phyloP scores from a whole-genome alignment of 2,113 vertebrate species.

The Cryptomyrus ogoouensis region DNA sequence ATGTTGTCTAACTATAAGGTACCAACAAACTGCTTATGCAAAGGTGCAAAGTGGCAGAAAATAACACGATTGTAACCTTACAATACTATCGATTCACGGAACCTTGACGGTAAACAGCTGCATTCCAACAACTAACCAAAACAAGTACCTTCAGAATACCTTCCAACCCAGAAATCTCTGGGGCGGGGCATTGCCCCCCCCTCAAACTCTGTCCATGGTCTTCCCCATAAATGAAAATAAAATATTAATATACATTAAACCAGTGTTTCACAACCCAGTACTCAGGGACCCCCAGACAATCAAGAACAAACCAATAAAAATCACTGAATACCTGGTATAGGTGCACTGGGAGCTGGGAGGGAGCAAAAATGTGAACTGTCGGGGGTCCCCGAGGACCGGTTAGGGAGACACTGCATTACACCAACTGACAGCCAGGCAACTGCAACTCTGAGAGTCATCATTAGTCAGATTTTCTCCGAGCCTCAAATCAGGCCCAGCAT shows the following conservation, averaged over 20 bases:
- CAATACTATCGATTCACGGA: not conserved
- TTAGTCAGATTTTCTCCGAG: not conserved
- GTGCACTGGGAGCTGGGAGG: not conserved
- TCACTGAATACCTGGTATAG: not conserved
- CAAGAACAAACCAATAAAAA: not conserved
- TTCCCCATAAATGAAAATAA: not conserved
- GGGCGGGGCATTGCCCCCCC: not conserved
- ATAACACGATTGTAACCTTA: not conserved
- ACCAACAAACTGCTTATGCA: not conserved
- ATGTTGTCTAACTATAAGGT: not conserved
- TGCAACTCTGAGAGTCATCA: not conserved
- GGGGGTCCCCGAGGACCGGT: not conserved
- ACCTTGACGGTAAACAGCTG: not conserved
- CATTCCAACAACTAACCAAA: not conserved
- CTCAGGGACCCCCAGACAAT: not conserved
- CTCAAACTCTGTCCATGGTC: not conserved
- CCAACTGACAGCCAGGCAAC: not conserved
- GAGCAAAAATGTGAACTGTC: not conserved
- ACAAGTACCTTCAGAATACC: not conserved
- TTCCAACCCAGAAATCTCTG: not conserved
- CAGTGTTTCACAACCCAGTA: not conserved
- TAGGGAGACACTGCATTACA: not conserved
- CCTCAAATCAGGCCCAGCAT: not conserved
- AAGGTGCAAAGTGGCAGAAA: not conserved
- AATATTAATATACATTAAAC: not conserved